Evolutionary conservation across 2,113 vertebrate genomes (phyloP).

Genomic region (Corydoras maculifer): DNA sequence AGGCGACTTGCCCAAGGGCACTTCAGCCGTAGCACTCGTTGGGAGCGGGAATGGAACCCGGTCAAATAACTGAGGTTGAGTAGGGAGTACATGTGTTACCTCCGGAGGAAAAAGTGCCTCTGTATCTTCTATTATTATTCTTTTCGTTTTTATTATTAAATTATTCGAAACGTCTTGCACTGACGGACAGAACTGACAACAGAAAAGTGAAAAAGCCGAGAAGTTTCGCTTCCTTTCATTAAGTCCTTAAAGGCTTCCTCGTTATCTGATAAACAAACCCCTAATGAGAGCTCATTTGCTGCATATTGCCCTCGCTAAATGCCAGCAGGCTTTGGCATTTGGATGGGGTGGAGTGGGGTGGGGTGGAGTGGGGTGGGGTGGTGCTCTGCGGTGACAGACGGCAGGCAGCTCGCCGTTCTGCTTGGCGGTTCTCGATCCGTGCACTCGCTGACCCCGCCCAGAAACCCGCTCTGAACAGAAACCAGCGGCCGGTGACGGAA

Average conservation of each 20-base stretch:
- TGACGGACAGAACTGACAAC: not conserved
- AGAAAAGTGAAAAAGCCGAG: not conserved
- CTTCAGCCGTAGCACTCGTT: too few relatives aligned
- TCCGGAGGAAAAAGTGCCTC: too few relatives aligned
- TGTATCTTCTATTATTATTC: too few relatives aligned
- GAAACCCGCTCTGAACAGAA: conserved; percentile 5
- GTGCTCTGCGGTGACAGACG: conserved; percentile 32
- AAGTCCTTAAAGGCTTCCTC: conserved; percentile 35
- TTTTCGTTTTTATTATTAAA: too few relatives aligned
- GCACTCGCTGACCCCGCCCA: not conserved
- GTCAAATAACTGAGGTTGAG: too few relatives aligned
- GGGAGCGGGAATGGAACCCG: too few relatives aligned
- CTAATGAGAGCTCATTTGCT: conserved; percentile 57
- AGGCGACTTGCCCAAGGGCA: too few relatives aligned
- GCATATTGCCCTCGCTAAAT: conserved; percentile 46
- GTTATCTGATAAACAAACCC: conserved; percentile 54
- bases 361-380: conserved; percentile 17
- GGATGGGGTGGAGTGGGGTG: conserved; percentile 14
- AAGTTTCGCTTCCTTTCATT: conserved; percentile 34
- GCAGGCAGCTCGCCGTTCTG: conserved; percentile 17
- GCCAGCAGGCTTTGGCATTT: conserved; percentile 46
- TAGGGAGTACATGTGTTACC: too few relatives aligned
- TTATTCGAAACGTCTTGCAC: too few relatives aligned
- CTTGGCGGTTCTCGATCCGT: not conserved
- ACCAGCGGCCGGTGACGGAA: not conserved